Percentiles rank a stretch among this genome's conserved stretches.
phyloP scores from a whole-genome alignment of 2,113 vertebrate genomes.

The Oreochromis tanganicae region DNA sequence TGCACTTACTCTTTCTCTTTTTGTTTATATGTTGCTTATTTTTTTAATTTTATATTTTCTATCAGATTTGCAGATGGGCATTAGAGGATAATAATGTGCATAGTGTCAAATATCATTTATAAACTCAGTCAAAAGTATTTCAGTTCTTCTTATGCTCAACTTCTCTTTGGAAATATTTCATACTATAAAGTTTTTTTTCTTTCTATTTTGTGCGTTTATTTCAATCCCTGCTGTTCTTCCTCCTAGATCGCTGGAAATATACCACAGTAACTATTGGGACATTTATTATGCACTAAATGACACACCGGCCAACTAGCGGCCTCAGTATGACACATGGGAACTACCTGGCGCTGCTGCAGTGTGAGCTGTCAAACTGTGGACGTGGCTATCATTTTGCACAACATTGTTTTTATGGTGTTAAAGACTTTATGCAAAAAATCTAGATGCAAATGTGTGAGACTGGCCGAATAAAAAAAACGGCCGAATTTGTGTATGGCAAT shows the following conservation, averaged over 20 bases:
- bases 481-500: constrained; percentile 71
- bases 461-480: constrained; percentile 15
- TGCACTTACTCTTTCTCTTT: neutral
- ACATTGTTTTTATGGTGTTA: constrained; percentile 66
- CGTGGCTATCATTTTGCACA: constrained; percentile 78
- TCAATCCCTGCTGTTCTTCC: neutral
- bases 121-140: neutral
- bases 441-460: constrained; percentile 59
- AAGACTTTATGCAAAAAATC: constrained; percentile 74
- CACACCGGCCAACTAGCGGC: constrained; percentile 26
- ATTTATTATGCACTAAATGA: constrained; percentile 74
- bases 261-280: constrained; percentile 41
- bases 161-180: neutral
- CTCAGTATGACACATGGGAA: constrained; percentile 34
- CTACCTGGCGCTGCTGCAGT: constrained; percentile 46
- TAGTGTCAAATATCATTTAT: neutral
- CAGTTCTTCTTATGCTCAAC: neutral
- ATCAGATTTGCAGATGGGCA: neutral
- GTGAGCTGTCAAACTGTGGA: constrained; percentile 62
- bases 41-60: neutral
- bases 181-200: neutral
- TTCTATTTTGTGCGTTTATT: neutral
- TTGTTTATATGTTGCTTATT: neutral
- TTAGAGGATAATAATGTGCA: neutral
- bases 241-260: constrained; percentile 20